Evolutionary conservation across 1,140 invertebrate genomes (phyloP).

Genomic region (Drosophila lacertosa): DNA sequence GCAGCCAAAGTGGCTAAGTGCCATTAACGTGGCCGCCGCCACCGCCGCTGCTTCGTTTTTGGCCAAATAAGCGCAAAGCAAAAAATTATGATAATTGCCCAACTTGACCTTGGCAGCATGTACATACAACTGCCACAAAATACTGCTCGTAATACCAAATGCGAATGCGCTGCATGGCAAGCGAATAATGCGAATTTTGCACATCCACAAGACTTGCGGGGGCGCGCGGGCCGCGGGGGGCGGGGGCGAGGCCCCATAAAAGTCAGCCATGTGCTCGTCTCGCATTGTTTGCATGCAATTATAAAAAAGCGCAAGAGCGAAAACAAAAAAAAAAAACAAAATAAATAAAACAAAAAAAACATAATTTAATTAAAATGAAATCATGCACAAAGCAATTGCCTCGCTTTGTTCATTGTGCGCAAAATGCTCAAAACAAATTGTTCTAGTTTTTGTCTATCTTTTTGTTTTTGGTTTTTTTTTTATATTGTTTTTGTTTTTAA

Average conservation of each 20-base stretch:
- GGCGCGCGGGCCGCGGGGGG: conserved; percentile 4
- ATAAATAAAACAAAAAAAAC: too few species aligned
- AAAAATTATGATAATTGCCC: conserved; percentile 80
- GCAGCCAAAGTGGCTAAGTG: conserved; percentile 50
- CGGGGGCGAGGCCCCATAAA: conserved; percentile 9
- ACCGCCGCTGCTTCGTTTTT: conserved; percentile 50
- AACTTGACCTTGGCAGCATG: conserved; percentile 69
- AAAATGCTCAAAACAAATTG: conserved; percentile 66
- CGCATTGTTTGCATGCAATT: conserved; percentile 71
- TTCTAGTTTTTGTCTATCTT: conserved; percentile 68
- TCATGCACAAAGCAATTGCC: conserved; percentile 80
- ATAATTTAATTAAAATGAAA: conserved; percentile 83
- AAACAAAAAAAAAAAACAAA: conserved; percentile 26
- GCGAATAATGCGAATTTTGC: conserved; percentile 50
- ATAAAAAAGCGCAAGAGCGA: conserved; percentile 56
- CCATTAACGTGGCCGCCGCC: conserved; percentile 54
- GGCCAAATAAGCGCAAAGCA: conserved; percentile 33
- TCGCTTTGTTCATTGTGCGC: conserved; percentile 78
- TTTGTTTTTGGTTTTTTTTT: conserved; percentile 37
- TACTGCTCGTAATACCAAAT: conserved; percentile 63
- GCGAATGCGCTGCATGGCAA: conserved; percentile 56
- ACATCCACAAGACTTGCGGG: conserved; percentile 47
- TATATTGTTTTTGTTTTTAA: conserved; percentile 34
- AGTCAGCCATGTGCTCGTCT: conserved; percentile 28
- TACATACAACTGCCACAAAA: conserved; percentile 65